Percentiles rank a stretch among this genome's conserved stretches.
Evolutionary conservation across 30 jellyfish, hydroid and myxozoan genomes (phyloP).

Genomic region (Turritopsis dohrnii): DNA sequence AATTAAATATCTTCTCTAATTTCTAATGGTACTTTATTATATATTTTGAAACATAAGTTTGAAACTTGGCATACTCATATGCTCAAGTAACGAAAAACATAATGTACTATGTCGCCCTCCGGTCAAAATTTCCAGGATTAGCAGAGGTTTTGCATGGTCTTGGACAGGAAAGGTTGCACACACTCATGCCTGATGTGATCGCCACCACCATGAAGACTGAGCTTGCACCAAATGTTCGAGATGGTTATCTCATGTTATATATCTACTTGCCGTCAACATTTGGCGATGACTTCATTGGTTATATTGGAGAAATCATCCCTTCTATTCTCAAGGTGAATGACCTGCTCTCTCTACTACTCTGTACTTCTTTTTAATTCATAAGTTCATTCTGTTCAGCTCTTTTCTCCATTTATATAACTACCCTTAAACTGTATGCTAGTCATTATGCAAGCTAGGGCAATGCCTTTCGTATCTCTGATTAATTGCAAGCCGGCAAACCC

Average conservation of each 20-base stretch:
- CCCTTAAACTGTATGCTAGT: too few relatives aligned
- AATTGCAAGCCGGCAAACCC: too few relatives aligned
- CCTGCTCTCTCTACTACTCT: not conserved
- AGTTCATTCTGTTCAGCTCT: too few relatives aligned
- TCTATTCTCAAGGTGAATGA: slow-evolving; percentile 67
- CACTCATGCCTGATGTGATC: slow-evolving; percentile 94
- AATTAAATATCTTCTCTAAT: too few relatives aligned
- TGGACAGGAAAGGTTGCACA: slow-evolving; percentile 83
- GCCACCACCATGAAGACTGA: slow-evolving; percentile 87
- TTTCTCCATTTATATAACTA: too few relatives aligned
- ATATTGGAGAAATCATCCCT: slow-evolving; percentile 78
- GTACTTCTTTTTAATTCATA: not conserved
- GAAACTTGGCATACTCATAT: too few relatives aligned
- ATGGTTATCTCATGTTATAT: slow-evolving; percentile 90
- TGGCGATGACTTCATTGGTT: slow-evolving; percentile 70
- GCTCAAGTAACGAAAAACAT: not conserved
- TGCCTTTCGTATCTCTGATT: too few relatives aligned
- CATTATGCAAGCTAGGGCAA: too few relatives aligned
- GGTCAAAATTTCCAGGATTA: slow-evolving; percentile 60
- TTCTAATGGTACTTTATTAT: not conserved
- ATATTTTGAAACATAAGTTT: too few relatives aligned
- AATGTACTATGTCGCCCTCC: not conserved
- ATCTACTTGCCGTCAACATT: slow-evolving; percentile 90
- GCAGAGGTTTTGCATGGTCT: slow-evolving; percentile 90
- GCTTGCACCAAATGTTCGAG: slow-evolving; percentile 89